Percentiles rank a stretch among this genome's conserved stretches.
Conservation (phyloP, 2,888 invertebrate genomes). For the Yponomeuta cagnagella region DNA sequence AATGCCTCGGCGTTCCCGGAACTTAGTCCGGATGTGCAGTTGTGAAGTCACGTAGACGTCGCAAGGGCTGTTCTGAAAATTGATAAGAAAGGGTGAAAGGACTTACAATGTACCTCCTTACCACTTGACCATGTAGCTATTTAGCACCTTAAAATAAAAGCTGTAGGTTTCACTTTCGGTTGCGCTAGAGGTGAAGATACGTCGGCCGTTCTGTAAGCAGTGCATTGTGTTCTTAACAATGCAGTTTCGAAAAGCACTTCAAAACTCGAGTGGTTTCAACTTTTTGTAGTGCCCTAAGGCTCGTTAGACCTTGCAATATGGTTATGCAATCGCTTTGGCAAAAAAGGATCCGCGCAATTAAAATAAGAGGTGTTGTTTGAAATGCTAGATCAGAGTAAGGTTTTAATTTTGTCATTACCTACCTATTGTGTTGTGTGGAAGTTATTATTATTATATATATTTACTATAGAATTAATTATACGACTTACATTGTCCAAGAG, state of each 20-base stretch:
- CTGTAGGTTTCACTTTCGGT: not conserved
- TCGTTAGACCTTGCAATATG: too few species aligned
- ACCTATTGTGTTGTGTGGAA: too few species aligned
- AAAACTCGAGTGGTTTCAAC: constrained; percentile 54
- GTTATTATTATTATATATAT: too few species aligned
- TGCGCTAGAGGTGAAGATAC: not conserved
- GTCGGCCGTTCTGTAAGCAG: constrained; percentile 21
- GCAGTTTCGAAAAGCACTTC: constrained; percentile 40
- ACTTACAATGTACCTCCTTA: not conserved
- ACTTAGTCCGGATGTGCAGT: not conserved
- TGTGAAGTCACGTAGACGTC: constrained; percentile 8
- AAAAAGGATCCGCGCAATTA: too few species aligned
- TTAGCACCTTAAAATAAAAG: not conserved
- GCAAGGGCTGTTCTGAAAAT: constrained; percentile 8
- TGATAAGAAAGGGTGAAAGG: constrained; percentile 13
- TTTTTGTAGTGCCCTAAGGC: constrained; percentile 39
- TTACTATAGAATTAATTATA: too few species aligned
- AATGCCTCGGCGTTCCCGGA: not conserved
- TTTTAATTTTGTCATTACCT: too few species aligned
- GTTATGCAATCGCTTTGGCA: too few species aligned
- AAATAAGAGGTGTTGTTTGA: too few species aligned
- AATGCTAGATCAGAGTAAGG: too few species aligned
- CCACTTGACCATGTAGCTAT: not conserved
- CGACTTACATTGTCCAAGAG: too few species aligned
- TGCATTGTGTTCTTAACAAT: constrained; percentile 54